Base-by-base conservation (phyloP, 2,888 invertebrate genomes). In the Dichetophora obliterata region DNA sequence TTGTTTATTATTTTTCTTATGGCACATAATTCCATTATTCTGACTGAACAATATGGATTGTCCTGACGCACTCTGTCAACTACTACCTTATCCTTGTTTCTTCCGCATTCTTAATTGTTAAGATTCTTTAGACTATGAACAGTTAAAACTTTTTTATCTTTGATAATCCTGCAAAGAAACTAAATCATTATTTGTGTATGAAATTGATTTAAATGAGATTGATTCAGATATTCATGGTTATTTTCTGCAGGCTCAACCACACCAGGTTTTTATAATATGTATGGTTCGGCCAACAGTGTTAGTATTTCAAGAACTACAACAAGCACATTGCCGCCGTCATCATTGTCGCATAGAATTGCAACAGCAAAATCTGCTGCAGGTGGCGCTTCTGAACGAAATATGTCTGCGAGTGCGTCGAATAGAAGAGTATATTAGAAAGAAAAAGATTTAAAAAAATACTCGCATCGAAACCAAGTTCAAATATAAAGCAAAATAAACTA, bases 221-320 rank as follows among this genome's bases (percentile, higher is more conserved):
- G 16, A 48, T n/a, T 73, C 24, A 16, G 37, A 43, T 37, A 19
- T 61, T 14, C 34, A 48, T 71, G 57, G 50, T 75, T 69, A 43
- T 66, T 77, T 65, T 77, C 73, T 78, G 69, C 70, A 61, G 65
- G 65, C 69, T 57, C 74, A 69, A 69, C 61, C 43, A 5, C 77
- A 11, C 52, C 61, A n/a, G 63, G 63, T 74, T 77, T 70, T 74
- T 27, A 63, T 37, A 74, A 52, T 63, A 57, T 69, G 70, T 77
- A 74, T 52, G 77, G 50, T 61, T 68, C 77, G 50, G 37, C 69
- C 16, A 73, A 73, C 37, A 68, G 57, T 59, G 68, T 68, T 73
- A 73, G 73, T 68, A 72, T 72, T 76, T 66, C 76, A 52, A 71
- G 63, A 65, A 73, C 68, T 61, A 61, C 57, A 73, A 4, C 59